Evolutionary conservation across 2,113 vertebrate species (phyloP).

Genomic region (Gyps fulvus): DNA sequence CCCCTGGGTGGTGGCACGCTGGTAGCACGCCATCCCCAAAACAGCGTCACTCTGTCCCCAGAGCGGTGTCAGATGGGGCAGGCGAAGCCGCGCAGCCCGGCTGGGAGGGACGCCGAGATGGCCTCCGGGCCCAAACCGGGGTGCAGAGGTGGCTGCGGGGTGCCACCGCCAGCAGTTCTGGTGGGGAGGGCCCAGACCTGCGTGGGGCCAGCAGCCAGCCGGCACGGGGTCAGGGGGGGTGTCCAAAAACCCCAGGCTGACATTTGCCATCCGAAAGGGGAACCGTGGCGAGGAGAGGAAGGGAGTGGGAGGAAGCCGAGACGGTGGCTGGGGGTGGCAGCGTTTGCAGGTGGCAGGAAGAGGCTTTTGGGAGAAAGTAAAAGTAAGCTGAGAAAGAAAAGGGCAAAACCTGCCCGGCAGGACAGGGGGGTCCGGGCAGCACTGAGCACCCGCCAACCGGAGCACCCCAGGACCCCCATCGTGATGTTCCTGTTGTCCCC

Average conservation of each 20-base stretch:
- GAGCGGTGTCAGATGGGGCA: not conserved
- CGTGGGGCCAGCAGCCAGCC: not conserved
- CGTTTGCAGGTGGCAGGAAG: not conserved
- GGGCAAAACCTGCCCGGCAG: fast-evolving
- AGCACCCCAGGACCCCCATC: not conserved
- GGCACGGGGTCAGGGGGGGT: fast-evolving
- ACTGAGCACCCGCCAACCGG: fast-evolving
- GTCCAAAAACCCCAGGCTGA: not conserved
- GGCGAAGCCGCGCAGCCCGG: fast-evolving
- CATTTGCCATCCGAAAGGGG: not conserved
- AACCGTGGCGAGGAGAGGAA: not conserved
- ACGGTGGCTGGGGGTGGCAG: fast-evolving
- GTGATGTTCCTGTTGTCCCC: fast-evolving
- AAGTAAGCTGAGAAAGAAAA: not conserved
- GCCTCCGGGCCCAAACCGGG: fast-evolving
- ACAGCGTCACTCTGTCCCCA: not conserved
- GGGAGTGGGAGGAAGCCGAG: conserved; percentile 3
- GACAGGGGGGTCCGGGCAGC: not conserved
- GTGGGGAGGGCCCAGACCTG: not conserved
- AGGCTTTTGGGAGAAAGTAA: not conserved
- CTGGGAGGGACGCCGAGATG: fast-evolving
- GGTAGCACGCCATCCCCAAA: not conserved
- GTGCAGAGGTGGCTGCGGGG: fast-evolving
- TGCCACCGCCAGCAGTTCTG: fast-evolving
- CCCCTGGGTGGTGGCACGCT: fast-evolving